Conservation (phyloP, 2,113 vertebrate genomes). For the Crocuta crocuta region DNA sequence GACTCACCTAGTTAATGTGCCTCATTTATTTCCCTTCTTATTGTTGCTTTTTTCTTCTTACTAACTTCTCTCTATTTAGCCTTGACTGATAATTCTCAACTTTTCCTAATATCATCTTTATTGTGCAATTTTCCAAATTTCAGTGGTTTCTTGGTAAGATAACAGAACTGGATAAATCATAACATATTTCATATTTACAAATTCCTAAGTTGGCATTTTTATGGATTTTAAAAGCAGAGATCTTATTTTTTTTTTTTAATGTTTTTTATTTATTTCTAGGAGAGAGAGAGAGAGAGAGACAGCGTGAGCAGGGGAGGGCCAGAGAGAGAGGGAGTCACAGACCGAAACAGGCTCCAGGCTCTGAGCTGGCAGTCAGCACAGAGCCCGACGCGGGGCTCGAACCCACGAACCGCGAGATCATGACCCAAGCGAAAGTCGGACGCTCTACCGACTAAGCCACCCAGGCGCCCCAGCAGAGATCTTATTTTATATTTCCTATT, state of each 20-base stretch:
- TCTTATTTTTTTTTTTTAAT: background rate
- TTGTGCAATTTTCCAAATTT: background rate
- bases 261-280: too few relatives aligned
- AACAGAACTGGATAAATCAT: background rate
- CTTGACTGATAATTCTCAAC: background rate
- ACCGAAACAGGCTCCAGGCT: too few relatives aligned
- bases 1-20: background rate
- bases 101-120: background rate
- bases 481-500: background rate
- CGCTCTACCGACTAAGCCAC: too few relatives aligned
- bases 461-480: background rate
- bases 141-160: background rate
- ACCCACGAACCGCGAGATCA: too few relatives aligned
- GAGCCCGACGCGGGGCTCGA: too few relatives aligned
- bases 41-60: background rate
- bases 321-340: too few relatives aligned
- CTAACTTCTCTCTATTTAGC: background rate
- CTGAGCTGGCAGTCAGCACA: too few relatives aligned
- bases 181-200: conserved; percentile 21
- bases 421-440: too few relatives aligned
- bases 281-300: too few relatives aligned
- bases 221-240: background rate
- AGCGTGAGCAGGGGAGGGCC: too few relatives aligned
- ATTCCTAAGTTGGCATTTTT: background rate
- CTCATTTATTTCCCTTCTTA: background rate